Base-by-base conservation (phyloP, 2,797 vertebrate species). In the Phataginus tetradactyla region DNA sequence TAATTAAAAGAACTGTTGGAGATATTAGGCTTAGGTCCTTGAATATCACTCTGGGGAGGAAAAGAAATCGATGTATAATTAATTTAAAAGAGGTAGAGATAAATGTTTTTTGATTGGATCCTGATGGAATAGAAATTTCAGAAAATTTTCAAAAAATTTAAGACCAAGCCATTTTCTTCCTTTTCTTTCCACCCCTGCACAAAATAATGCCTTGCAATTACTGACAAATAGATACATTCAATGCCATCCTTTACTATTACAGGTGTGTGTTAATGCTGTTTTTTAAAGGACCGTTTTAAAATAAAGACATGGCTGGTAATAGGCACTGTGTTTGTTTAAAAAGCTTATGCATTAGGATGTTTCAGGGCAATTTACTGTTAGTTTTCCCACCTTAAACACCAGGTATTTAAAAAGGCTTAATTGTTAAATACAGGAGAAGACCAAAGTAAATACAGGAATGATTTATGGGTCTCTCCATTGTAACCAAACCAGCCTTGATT, bases 391-490 rank as follows among this genome's bases (percentile, higher is more conserved):
- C 15, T 75, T 94, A 96, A 72, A 95, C 49, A 81, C 57, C 17
- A 83, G 42, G 15, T 88, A 80, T 86, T 88, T 85, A 57, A 57
- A 96, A 96, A 94, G 23, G 13, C 59, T 95, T 97, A 93, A 78
- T 81, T 90, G 18, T 88, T 94, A 95, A 94, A 86, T 75, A 81
- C 23, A n/a, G 39, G 94, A 95, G 20, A 96, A 80, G 51, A 88
- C 66, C 61, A 75, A 86, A 85, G n/a, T 89, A 93, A 97, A 95
- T 86, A 94, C 81, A 91, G 3, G 27, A 78, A 64, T 86, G 78
- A 93, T 78, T 95, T 89, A 93, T 97, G 91, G 93, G 49, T 86
- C 74, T 89, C 86, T 88, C 27, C 12, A n/a, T 91, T 92, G 69
- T 86, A 94, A 88, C 20, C 78, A 93, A 97, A 63, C 45, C 57